Percentiles rank a stretch among this genome's conserved stretches.
Evolutionary conservation across 2,797 vertebrate species (phyloP).

Genomic region (Neomorphus geoffroyi): DNA sequence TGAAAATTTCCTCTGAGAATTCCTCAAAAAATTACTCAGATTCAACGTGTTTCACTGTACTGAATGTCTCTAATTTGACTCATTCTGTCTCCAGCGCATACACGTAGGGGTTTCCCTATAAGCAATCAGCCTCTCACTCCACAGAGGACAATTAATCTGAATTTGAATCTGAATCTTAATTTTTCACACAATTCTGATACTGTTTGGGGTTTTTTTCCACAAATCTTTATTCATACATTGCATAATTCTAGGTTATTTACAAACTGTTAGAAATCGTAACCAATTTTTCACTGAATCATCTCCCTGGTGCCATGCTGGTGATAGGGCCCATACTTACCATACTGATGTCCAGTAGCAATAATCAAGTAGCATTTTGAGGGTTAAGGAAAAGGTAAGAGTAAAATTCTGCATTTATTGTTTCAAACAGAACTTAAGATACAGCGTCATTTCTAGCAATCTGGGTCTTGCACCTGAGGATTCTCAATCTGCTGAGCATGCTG

Average conservation of each 20-base stretch:
- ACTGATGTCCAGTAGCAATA: neutral
- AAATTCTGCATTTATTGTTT: neutral
- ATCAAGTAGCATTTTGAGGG: neutral
- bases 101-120: slow-evolving; percentile 7
- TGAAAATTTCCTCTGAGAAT: neutral
- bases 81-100: slow-evolving; percentile 17
- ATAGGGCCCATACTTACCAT: neutral
- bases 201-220: neutral
- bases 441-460: neutral
- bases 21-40: neutral
- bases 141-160: neutral
- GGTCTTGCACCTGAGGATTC: neutral
- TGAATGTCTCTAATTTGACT: neutral
- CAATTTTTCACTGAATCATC: neutral
- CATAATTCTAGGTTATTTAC: neutral
- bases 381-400: neutral
- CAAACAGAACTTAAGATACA: neutral
- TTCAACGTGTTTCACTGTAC: neutral
- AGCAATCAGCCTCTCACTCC: neutral
- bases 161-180: neutral
- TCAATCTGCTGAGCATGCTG: neutral
- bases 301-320: neutral
- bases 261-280: neutral
- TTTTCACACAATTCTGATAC: neutral
- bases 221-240: neutral